Conservation (phyloP, 1,140 invertebrate genomes). For the Caenorhabditis remanei region DNA sequence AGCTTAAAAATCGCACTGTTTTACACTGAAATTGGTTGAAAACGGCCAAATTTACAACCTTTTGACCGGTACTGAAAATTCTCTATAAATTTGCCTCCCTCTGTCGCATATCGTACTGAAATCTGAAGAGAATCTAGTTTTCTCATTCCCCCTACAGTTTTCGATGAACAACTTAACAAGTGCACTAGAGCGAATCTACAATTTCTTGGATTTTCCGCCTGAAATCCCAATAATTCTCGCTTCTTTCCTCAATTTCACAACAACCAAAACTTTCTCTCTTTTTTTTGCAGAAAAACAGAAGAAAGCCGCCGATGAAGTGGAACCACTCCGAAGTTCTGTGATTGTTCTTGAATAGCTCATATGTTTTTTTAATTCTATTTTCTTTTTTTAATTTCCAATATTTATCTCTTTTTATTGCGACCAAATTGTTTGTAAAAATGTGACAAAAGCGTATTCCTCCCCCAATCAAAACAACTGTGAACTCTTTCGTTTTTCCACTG, state of each 20-base stretch:
- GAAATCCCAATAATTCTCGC: not conserved
- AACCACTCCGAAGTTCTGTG: slow-evolving; percentile 60
- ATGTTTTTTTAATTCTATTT: no score
- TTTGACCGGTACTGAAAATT: no score
- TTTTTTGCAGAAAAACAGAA: slow-evolving; percentile 62
- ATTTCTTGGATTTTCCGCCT: not conserved
- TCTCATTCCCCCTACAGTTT: not conserved
- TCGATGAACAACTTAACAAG: not conserved
- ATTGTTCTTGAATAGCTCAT: slow-evolving; percentile 54
- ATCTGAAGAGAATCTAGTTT: not conserved
- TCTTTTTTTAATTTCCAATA: not conserved
- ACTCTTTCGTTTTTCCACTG: not conserved
- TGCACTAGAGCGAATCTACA: slow-evolving; percentile 29
- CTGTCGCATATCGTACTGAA: no score
- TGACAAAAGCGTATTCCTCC: not conserved
- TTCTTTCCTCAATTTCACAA: not conserved
- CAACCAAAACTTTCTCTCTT: not conserved
- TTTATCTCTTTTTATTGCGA: slow-evolving; percentile 46
- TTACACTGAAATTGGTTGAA: no score
- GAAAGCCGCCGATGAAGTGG: slow-evolving; percentile 61
- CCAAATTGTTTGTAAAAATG: slow-evolving; percentile 56
- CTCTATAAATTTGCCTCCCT: no score
- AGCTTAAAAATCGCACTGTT: no score
- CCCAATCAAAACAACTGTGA: not conserved
- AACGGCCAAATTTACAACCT: no score